These are phyloP conservation scores for Ips typographus DNA, from an alignment of 1,140 invertebrate genomes.

Conservation along the genomic window DNA sequence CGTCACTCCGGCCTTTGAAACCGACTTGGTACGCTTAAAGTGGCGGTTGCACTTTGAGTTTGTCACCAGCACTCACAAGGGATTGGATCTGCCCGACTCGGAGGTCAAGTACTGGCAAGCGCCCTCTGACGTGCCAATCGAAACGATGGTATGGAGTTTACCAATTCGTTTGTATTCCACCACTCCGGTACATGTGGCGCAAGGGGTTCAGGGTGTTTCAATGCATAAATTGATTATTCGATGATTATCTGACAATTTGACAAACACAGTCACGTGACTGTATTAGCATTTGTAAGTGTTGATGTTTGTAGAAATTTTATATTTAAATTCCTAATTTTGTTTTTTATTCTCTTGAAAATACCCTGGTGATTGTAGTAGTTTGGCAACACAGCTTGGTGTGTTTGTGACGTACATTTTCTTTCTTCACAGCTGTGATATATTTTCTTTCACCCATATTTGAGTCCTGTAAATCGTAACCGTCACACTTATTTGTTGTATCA, in stretches of 20 bases:
- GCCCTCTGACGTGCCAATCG: constrained; percentile 82
- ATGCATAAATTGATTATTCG: constrained; percentile 46
- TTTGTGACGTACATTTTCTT: too few relatives aligned
- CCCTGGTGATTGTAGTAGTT: too few relatives aligned
- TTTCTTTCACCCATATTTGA: too few relatives aligned
- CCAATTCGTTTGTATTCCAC: constrained; percentile 92
- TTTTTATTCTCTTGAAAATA: too few relatives aligned
- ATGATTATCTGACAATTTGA: constrained; percentile 24
- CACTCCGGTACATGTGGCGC: constrained; percentile 75
- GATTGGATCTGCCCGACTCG: constrained; percentile 56
- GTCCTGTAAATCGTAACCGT: too few relatives aligned
- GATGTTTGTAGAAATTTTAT: too few relatives aligned
- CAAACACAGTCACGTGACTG: too few relatives aligned
- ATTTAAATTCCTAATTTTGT: too few relatives aligned
- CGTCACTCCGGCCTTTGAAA: constrained; percentile 90
- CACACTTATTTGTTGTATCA: too few relatives aligned
- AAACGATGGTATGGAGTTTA: constrained; percentile 98
- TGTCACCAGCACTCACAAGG: constrained; percentile 73
- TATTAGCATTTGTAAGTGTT: too few relatives aligned
- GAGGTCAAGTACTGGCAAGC: constrained; percentile 76
- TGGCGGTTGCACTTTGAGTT: constrained; percentile 98
- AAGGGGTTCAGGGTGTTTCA: constrained; percentile 51
- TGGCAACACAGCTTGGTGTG: too few relatives aligned
- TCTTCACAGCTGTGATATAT: too few relatives aligned
- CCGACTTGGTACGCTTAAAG: constrained; percentile 80